Conservation (phyloP, 2,888 invertebrate genomes). For the Ophion ellenae region DNA sequence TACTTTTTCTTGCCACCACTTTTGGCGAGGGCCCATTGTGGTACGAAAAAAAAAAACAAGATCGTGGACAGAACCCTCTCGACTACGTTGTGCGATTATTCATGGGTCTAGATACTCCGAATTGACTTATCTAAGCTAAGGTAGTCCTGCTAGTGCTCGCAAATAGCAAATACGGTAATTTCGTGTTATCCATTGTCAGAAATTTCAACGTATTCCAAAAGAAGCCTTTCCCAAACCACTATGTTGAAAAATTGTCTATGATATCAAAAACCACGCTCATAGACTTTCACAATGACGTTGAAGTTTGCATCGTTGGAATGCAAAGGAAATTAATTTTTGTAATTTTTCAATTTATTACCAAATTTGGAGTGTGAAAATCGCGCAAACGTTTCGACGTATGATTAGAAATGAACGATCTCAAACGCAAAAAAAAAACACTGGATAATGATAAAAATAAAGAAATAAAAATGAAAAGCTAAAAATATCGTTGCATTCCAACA, state of each 20-base stretch:
- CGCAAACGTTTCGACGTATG: no score
- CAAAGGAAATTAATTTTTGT: no score
- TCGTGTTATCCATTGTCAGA: neutral
- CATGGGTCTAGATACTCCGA: neutral
- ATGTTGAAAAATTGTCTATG: neutral
- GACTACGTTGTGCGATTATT: neutral
- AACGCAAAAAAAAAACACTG: no score
- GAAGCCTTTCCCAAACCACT: neutral
- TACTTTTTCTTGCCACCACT: neutral
- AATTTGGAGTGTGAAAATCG: no score
- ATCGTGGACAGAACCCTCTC: neutral
- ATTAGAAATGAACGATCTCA: no score
- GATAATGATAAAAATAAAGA: no score
- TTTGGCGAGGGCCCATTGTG: no score
- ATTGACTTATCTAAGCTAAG: neutral
- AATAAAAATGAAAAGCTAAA: no score
- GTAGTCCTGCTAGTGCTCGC: neutral
- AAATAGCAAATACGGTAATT: neutral
- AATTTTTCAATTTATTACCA: no score
- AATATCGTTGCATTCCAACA: no score
- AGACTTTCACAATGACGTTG: neutral
- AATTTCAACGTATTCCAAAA: neutral
- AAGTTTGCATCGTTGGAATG: no score
- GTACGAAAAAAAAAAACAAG: neutral
- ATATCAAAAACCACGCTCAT: neutral